Percentiles rank a stretch among this genome's conserved stretches.
Conservation (phyloP, 1,140 invertebrate species). For the Gonioctena quinquepunctata region DNA sequence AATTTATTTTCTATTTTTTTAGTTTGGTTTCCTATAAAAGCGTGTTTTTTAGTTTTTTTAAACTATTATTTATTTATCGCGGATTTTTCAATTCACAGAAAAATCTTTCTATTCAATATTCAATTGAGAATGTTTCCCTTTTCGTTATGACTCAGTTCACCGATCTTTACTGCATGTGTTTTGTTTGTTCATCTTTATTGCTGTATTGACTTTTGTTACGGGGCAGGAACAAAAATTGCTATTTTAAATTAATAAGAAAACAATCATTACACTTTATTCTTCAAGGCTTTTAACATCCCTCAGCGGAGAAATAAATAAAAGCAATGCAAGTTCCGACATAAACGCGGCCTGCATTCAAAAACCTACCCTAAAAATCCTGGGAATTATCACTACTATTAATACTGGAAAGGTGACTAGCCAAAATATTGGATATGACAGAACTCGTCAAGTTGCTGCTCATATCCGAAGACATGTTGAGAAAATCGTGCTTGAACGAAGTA, state of each 20-base stretch:
- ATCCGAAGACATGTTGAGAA: conserved; percentile 51
- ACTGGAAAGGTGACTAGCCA: conserved; percentile 44
- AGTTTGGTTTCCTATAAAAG: no score
- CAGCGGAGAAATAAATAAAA: conserved; percentile 17
- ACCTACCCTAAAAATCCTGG: conserved; percentile 40
- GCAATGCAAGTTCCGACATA: conserved; percentile 8
- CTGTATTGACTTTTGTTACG: no score
- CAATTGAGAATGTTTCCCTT: no score
- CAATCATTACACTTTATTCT: not conserved
- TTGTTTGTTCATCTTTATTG: no score
- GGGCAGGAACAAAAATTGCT: not conserved
- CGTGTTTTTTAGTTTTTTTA: no score
- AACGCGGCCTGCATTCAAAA: no score
- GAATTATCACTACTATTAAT: conserved; percentile 47
- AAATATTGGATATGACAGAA: conserved; percentile 48
- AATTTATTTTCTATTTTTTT: no score
- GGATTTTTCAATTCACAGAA: no score
- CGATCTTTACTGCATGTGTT: no score
- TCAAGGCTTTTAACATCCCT: not conserved
- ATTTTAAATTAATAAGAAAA: not conserved
- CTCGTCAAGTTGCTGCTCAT: conserved; percentile 50
- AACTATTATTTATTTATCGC: no score
- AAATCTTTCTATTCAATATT: no score
- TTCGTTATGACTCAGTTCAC: no score
- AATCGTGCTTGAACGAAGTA: conserved; percentile 44